Conservation (phyloP, 1,140 invertebrate species). For the Wiebesia pumilae region DNA sequence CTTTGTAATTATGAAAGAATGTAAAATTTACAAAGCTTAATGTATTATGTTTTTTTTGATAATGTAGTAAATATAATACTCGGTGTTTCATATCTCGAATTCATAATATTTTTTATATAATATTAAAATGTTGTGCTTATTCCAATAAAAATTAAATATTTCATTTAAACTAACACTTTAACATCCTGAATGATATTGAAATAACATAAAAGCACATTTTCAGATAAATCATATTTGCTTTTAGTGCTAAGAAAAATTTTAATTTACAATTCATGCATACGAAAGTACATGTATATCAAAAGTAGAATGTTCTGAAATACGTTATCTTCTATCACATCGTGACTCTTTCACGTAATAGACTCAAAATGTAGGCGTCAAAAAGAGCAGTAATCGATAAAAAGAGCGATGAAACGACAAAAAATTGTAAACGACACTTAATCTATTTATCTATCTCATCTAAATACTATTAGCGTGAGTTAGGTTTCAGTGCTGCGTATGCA, state of each 20-base stretch:
- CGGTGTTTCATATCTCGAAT: too few species aligned
- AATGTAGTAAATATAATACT: too few species aligned
- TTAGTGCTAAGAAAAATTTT: constrained; percentile 12
- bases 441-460: constrained; percentile 26
- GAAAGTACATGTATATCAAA: not conserved
- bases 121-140: not conserved
- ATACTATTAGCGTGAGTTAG: not conserved
- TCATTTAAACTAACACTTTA: not conserved
- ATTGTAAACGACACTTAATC: constrained; percentile 15
- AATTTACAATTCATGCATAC: constrained; percentile 29
- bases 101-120: too few species aligned
- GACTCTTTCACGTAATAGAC: not conserved
- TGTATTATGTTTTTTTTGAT: too few species aligned
- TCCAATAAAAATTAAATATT: not conserved
- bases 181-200: not conserved
- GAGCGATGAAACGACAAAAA: not conserved
- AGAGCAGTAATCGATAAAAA: not conserved
- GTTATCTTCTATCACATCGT: not conserved
- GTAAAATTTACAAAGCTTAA: too few species aligned
- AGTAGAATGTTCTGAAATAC: not conserved
- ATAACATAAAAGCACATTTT: not conserved
- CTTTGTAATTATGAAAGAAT: too few species aligned
- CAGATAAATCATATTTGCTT: not conserved
- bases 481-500: not conserved
- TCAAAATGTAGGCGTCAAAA: not conserved